Evolutionary conservation across 2,113 vertebrate species (phyloP), one percentile per base, ranked within the genome.

Genomic region (Amphiprion percula): DNA sequence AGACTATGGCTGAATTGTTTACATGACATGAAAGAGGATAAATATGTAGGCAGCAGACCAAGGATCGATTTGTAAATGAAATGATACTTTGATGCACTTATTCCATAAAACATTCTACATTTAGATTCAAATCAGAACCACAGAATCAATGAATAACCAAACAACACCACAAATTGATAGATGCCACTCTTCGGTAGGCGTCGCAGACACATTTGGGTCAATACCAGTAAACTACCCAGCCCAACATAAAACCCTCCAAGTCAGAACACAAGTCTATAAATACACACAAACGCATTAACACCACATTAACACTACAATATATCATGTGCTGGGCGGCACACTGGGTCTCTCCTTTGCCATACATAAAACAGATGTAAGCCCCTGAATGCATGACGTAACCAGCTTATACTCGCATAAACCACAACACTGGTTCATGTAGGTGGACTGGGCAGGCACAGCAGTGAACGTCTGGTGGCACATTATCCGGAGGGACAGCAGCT

Each of bases 401-500:
- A 11, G 8, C 76, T 83, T 65, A 75, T 68, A 63, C n/a, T 76
- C 19, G 44, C 59, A 65, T 24, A 63, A 63, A 70, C 41, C 19
- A 62, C 58, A 70, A 56, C 39, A 44, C 1, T 41, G 30, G 78
- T 74, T 55, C 5, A 52, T 77, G 50, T 73, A 71, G 68, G 23
- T 61, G 63, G 44, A 74, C 24, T 10, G 37, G 66, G 41, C 41
- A 41, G 46, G 30, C 58, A 41, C 44, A 50, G 63, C 26, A 63
- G 78, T 67, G 61, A 74, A 68, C 10, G 63, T 66, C 7, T 61
- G 55, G 74, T 83, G 76, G 69, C 78, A 82, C 76, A 66, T 8
- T 0, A 37, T 84, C 52, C 58, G 86, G 65, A 19, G 54, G 68
- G 82, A 74, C 73, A 73, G 65, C 80, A 78, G 82, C 76, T 66